Conservation (phyloP, 2,888 invertebrate species). For the Euzetes globulus region DNA sequence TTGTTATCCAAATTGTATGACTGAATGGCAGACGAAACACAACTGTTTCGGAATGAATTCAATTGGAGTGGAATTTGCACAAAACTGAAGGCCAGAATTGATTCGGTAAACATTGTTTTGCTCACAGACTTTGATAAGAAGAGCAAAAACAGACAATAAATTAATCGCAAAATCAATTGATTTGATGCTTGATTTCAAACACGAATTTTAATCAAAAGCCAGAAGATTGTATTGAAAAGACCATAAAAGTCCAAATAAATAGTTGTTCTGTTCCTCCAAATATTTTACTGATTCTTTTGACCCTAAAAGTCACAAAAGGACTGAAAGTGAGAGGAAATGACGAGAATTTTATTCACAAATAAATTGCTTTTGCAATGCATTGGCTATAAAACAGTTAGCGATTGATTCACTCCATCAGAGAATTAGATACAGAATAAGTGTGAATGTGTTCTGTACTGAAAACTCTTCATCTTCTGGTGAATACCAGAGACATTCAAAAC, state of each 20-base stretch:
- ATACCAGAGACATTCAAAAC: neutral
- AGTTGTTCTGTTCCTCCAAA: neutral
- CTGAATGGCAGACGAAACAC: neutral
- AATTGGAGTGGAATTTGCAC: neutral
- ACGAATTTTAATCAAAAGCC: neutral
- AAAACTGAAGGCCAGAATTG: neutral
- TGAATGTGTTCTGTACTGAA: neutral
- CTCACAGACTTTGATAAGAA: no score
- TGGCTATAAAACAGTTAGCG: neutral
- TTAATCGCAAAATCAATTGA: neutral
- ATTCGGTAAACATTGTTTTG: neutral
- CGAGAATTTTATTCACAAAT: neutral
- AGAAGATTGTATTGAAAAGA: neutral
- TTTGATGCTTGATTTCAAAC: neutral
- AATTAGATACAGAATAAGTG: neutral
- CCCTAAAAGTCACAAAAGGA: neutral
- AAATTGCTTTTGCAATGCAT: neutral
- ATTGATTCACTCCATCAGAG: neutral
- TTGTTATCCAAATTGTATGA: neutral
- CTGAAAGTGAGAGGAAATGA: no score
- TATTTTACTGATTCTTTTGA: neutral
- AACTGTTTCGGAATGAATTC: neutral
- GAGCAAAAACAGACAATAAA: neutral
- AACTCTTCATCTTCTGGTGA: neutral
- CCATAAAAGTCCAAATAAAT: neutral